Percentiles rank a stretch among this genome's conserved stretches.
phyloP scores from a whole-genome alignment of 2,113 vertebrate genomes.

The Tricholaema leucomelas region DNA sequence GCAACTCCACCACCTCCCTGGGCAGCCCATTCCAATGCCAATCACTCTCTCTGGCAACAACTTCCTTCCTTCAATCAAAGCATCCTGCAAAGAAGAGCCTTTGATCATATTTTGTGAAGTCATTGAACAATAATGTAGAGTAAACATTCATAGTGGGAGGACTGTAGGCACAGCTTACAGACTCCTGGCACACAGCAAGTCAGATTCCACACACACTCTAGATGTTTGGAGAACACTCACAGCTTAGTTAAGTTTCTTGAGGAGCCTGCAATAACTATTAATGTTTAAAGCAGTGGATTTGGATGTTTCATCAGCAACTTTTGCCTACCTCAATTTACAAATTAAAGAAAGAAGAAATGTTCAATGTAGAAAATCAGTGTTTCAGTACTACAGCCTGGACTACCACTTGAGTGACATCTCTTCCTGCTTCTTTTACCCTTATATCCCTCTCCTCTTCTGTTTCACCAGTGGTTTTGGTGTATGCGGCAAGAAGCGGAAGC shows the following conservation, averaged over 20 bases:
- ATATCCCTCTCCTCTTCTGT: not conserved
- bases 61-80: not conserved
- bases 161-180: not conserved
- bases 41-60: too few relatives aligned
- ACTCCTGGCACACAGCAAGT: not conserved
- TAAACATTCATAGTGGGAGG: not conserved
- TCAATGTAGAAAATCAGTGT: not conserved
- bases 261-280: not conserved
- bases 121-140: not conserved
- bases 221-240: not conserved
- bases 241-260: not conserved
- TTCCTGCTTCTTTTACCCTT: not conserved
- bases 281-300: not conserved
- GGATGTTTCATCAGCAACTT: not conserved
- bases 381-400: not conserved
- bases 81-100: not conserved
- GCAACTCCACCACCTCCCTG: too few relatives aligned
- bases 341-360: not conserved
- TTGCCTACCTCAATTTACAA: not conserved
- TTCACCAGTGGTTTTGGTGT: conserved; percentile 28
- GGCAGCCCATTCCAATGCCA: too few relatives aligned
- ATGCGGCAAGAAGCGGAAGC: conserved; percentile 50
- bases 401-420: not conserved
- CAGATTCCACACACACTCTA: not conserved
- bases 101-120: not conserved